A percentile compares a stretch with the other conserved stretches of the same genome.
Conservation (phyloP, 2,888 invertebrate genomes). For the Sepioteuthis lessoniana region DNA sequence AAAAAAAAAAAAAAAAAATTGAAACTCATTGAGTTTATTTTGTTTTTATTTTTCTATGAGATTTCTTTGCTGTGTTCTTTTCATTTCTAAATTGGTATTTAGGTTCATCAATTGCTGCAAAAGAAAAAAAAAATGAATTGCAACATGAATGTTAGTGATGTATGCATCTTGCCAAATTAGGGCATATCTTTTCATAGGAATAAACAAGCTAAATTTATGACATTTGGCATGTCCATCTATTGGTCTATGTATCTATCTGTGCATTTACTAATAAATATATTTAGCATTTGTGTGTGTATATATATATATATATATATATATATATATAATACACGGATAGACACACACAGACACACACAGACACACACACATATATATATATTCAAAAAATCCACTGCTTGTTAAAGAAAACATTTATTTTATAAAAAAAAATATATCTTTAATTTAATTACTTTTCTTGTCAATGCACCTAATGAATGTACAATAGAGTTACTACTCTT, state of each 20-base stretch:
- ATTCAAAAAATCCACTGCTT: no score
- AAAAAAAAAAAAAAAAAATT: not conserved
- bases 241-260: not conserved
- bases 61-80: not conserved
- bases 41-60: not conserved
- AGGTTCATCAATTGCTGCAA: slow-evolving; percentile 7
- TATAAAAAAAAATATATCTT: no score
- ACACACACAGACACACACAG: no score
- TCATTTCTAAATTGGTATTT: not conserved
- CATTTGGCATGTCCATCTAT: not conserved
- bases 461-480: no score
- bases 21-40: not conserved
- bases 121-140: not conserved
- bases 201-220: not conserved
- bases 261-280: not conserved
- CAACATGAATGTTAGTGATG: not conserved
- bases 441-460: no score
- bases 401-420: no score
- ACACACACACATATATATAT: no score
- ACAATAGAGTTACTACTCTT: no score
- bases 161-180: not conserved
- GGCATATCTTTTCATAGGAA: not conserved
- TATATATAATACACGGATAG: no score
- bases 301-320: no score
- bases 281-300: no score